These are phyloP conservation scores for Drosophila ironensis DNA, from an alignment of 1,140 invertebrate species.

Conservation along the genomic window DNA sequence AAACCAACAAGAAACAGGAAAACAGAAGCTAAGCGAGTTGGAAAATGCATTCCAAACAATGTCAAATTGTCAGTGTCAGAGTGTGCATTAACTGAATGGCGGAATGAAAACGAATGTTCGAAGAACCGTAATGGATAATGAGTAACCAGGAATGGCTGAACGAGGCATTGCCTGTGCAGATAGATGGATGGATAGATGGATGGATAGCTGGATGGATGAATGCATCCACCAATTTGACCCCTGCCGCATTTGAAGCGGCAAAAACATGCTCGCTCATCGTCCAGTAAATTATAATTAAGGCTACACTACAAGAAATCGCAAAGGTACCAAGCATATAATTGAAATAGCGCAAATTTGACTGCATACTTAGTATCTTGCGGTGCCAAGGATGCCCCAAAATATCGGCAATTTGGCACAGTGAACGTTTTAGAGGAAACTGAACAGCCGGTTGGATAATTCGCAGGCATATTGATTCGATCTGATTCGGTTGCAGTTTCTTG, in stretches of 20 bases:
- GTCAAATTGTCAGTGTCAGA: conserved; percentile 33
- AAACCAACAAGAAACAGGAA: too few relatives aligned
- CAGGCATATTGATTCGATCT: conserved; percentile 56
- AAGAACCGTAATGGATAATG: conserved; percentile 7
- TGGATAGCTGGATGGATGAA: conserved; percentile 17
- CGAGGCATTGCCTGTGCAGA: not conserved
- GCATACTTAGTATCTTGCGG: too few relatives aligned
- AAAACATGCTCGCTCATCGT: conserved; percentile 18
- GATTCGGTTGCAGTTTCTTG: conserved; percentile 24
- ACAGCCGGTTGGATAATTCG: conserved; percentile 18
- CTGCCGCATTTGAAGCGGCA: conserved; percentile 31
- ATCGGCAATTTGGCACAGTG: too few relatives aligned
- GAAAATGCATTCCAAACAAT: conserved; percentile 20
- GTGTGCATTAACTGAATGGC: too few relatives aligned
- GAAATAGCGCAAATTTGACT: not conserved
- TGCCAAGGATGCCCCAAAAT: too few relatives aligned
- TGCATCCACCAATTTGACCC: conserved; percentile 29
- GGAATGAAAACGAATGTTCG: not conserved
- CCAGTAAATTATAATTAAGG: conserved; percentile 42
- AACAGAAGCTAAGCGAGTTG: not conserved
- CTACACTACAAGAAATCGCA: not conserved
- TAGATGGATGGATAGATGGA: not conserved
- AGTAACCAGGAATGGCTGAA: conserved; percentile 10
- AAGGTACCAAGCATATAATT: not conserved
- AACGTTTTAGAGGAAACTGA: not conserved